Conservation (phyloP, 2,888 invertebrate genomes). For the Hermaeophaga mercurialis region DNA sequence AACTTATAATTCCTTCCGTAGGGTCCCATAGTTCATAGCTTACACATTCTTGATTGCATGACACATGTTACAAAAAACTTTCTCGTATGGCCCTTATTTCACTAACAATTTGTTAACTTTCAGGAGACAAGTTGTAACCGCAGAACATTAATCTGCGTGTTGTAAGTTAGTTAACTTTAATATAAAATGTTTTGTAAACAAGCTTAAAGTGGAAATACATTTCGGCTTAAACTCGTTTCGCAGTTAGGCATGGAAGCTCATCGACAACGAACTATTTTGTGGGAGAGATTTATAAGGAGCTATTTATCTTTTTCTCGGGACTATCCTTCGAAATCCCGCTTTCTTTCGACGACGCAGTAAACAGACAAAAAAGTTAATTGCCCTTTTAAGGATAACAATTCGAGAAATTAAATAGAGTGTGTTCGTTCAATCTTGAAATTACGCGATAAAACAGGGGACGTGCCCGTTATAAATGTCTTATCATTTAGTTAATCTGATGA, state of each 20-base stretch:
- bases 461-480: conserved; percentile 46
- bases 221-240: conserved; percentile 4
- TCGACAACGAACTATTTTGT: conserved; percentile 17
- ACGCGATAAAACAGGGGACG: conserved; percentile 43
- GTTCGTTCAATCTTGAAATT: conserved; percentile 45
- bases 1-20: no score
- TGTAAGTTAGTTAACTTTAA: conserved; percentile 13
- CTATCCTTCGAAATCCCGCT: conserved; percentile 20
- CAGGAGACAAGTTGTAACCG: conserved; percentile 10
- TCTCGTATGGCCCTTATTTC: not conserved
- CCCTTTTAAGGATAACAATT: conserved; percentile 42
- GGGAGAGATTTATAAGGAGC: conserved; percentile 22
- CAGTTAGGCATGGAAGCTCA: conserved; percentile 14
- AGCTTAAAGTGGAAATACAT: conserved; percentile 4
- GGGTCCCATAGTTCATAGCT: no score
- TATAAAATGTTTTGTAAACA: conserved; percentile 16
- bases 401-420: conserved; percentile 46
- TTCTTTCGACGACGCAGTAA: conserved; percentile 24
- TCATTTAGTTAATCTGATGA: conserved; percentile 49
- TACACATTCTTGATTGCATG: no score
- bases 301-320: conserved; percentile 27
- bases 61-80: no score
- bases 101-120: conserved; percentile 11
- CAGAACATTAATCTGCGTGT: conserved; percentile 13
- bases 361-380: conserved; percentile 43